A percentile compares a stretch with the other conserved stretches of the same genome.
Conservation (phyloP, 2,797 vertebrate species). For the Cossypha niveicapilla region DNA sequence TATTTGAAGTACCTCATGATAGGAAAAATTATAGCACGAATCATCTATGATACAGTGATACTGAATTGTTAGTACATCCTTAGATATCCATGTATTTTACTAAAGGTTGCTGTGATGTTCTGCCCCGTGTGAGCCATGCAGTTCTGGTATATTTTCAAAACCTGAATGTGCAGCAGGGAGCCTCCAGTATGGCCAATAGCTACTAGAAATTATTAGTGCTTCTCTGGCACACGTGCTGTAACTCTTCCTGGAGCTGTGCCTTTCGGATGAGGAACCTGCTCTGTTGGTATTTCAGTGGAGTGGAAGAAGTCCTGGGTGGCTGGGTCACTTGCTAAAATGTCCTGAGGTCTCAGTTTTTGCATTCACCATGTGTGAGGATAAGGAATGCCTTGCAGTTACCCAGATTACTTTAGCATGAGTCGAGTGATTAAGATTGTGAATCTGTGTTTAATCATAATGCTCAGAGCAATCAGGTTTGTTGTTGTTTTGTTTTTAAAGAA, state of each 20-base stretch:
- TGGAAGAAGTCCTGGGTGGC: not conserved
- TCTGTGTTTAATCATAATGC: not conserved
- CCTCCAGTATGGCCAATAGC: not conserved
- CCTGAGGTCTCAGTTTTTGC: not conserved
- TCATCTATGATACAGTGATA: not conserved
- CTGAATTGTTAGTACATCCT: not conserved
- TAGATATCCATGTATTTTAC: not conserved
- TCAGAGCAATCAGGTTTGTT: not conserved
- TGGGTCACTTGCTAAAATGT: not conserved
- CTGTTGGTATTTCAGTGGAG: accelerated
- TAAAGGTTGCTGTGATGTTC: not conserved
- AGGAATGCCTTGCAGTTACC: not conserved
- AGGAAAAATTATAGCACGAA: not conserved
- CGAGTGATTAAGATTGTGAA: not conserved
- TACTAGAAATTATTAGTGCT: not conserved
- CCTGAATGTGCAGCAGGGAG: not conserved
- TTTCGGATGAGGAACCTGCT: not conserved
- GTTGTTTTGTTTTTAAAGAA: not conserved
- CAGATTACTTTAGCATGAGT: not conserved
- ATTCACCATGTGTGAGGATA: accelerated
- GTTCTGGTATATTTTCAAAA: not conserved
- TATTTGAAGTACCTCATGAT: not conserved
- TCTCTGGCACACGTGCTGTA: not conserved
- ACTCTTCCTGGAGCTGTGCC: not conserved
- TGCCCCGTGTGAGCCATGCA: not conserved